Evolutionary conservation across 2,113 vertebrate genomes (phyloP), one percentile per base, ranked within the genome.

Genomic region (Cygnus atratus): DNA sequence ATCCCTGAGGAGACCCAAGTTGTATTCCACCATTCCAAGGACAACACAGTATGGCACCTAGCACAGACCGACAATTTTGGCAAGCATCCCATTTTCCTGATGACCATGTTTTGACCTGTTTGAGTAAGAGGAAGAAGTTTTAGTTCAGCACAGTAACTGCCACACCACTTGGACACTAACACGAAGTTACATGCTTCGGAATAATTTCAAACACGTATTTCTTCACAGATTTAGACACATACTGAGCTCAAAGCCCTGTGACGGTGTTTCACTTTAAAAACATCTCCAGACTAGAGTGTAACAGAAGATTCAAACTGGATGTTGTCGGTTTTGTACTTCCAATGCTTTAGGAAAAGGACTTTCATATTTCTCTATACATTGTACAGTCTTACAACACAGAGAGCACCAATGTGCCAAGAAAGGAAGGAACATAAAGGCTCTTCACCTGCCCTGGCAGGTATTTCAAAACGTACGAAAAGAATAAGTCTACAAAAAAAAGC

Each of bases 91-190:
- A 1, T 55, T 54, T 88, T 87, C 73, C 59, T 2, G 14, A 39
- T 2, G 3, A 46, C 66, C 82, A 19, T 25, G 48, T 35, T 88
- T 83, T 73, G 58, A 90, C 87, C 97, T 97, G 90, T 94, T 93
- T 25, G 48, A 72, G 59, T 24, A 81, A 12, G 33, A 92, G 50
- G 25, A 87, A 87, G 10, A 75, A 82, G 3, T 3, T 48, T 95
- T 73, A 66, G 71, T 35, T 84, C 46, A 59, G 55, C 57, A 75
- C 52, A 90, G 65, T 22, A 72, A 81, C 44, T 72, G 55, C 25
- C 2, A 0, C 48, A 33, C 41, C 2, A 5, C 59, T 77, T 3
- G 0, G 48, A 13, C 29, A 55, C 54, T 35, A 65, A 84, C 15
- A 13, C 3, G 35, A 68, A 90, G 35, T 66, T 58, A 74, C 0